Conservation (phyloP, 1,140 invertebrate genomes). For the Rhagoletis pomonella region DNA sequence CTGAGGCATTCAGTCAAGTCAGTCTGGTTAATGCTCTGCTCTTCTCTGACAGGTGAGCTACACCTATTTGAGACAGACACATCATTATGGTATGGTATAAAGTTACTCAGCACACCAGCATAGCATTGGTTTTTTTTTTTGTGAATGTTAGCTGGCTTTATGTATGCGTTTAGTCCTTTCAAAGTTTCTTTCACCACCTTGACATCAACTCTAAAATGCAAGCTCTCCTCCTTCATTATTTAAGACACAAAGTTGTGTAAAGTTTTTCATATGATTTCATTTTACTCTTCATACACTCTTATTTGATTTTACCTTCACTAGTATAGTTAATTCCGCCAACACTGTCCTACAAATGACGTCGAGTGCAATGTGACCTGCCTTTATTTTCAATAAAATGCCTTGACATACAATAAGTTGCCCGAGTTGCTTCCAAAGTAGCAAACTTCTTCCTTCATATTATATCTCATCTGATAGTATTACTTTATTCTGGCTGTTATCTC, state of each 20-base stretch:
- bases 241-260: background rate
- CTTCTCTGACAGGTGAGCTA: background rate
- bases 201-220: conserved; percentile 14
- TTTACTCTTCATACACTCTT: background rate
- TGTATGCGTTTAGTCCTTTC: background rate
- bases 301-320: background rate
- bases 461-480: background rate
- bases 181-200: conserved; percentile 13
- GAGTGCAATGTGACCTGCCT: background rate
- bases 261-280: conserved; percentile 22
- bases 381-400: conserved; percentile 8
- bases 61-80: background rate
- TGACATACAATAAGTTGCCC: background rate
- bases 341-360: too few relatives aligned
- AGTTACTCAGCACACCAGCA: background rate
- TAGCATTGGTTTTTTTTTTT: background rate
- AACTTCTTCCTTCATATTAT: conserved; percentile 43
- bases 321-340: background rate
- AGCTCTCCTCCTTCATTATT: background rate
- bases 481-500: background rate
- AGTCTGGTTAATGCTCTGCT: background rate
- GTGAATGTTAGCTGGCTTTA: background rate
- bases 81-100: background rate
- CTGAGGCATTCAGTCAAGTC: background rate
- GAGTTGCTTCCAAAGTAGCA: background rate